Evolutionary conservation across 2,888 invertebrate species (phyloP).

Genomic region (Ditylenchus weischeri): DNA sequence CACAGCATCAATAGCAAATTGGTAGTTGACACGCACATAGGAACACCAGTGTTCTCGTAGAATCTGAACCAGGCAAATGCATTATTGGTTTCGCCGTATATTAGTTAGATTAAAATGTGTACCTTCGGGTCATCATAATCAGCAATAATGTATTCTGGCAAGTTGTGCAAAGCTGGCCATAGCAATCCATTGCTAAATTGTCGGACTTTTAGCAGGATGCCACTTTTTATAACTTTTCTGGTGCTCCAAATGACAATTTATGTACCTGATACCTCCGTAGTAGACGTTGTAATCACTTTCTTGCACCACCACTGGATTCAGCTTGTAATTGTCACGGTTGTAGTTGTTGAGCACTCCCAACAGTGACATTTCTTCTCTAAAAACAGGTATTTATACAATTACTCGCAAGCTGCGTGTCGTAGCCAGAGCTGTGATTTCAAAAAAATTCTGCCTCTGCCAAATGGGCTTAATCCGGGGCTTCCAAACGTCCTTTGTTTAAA

Average conservation of each 20-base stretch:
- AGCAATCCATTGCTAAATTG: conserved; percentile 47
- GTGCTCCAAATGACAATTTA: too few relatives aligned
- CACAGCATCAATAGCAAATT: conserved; percentile 58
- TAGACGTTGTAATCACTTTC: conserved; percentile 55
- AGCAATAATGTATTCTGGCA: conserved; percentile 57
- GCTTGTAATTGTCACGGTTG: conserved; percentile 56
- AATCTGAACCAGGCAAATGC: conserved; percentile 13
- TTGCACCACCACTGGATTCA: conserved; percentile 58
- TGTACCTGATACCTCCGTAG: conserved; percentile 46
- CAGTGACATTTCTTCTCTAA: conserved; percentile 56
- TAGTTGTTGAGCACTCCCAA: conserved; percentile 57
- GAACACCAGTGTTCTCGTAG: conserved; percentile 54
- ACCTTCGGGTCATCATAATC: conserved; percentile 53
- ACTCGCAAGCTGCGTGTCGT: too few relatives aligned
- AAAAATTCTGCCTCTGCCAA: too few relatives aligned
- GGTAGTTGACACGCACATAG: conserved; percentile 58
- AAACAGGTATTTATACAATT: conserved; percentile 6
- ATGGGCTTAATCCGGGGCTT: too few relatives aligned
- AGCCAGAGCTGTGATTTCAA: too few relatives aligned
- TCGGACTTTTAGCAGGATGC: too few relatives aligned
- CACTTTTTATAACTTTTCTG: too few relatives aligned
- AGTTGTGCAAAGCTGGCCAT: conserved; percentile 59
- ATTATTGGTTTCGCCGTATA: too few relatives aligned
- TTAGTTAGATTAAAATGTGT: background rate
- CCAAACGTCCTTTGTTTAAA: too few relatives aligned